Conservation (phyloP, 2,888 invertebrate genomes). For the Drosophila nigritarsus region DNA sequence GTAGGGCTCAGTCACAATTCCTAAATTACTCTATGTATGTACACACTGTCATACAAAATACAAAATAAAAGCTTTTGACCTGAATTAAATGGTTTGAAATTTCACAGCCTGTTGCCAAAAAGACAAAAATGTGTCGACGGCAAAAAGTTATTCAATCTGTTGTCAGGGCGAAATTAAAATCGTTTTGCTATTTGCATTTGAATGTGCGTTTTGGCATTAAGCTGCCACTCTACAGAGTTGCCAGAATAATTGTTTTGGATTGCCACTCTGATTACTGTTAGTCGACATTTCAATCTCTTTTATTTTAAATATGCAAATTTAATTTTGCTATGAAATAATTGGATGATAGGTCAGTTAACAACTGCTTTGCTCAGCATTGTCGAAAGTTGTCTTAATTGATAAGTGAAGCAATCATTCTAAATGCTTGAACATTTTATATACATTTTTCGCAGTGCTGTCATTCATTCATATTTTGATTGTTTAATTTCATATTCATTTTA, state of each 20-base stretch:
- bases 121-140: constrained; percentile 23
- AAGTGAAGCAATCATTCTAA: background rate
- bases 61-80: constrained; percentile 51
- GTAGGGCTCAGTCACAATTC: constrained; percentile 25
- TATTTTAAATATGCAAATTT: constrained; percentile 5
- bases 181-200: constrained; percentile 26
- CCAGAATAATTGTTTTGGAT: constrained; percentile 28
- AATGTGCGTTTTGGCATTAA: constrained; percentile 38
- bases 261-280: constrained; percentile 16
- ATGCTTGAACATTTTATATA: background rate
- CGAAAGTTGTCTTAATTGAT: constrained; percentile 24
- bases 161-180: constrained; percentile 39
- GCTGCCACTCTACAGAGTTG: constrained; percentile 17
- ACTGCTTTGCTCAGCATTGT: background rate
- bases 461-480: background rate
- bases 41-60: constrained; percentile 8
- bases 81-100: constrained; percentile 58
- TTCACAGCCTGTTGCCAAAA: constrained; percentile 35
- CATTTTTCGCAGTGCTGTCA: background rate
- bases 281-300: background rate
- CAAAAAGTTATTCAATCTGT: constrained; percentile 46
- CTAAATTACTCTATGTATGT: background rate
- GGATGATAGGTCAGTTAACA: constrained; percentile 1
- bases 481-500: background rate
- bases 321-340: constrained; percentile 9